A percentile compares a stretch with the other conserved stretches of the same genome.
These are phyloP conservation scores for Ridgeia piscesae DNA, from an alignment of 1,140 invertebrate species.

Conservation along the genomic window DNA sequence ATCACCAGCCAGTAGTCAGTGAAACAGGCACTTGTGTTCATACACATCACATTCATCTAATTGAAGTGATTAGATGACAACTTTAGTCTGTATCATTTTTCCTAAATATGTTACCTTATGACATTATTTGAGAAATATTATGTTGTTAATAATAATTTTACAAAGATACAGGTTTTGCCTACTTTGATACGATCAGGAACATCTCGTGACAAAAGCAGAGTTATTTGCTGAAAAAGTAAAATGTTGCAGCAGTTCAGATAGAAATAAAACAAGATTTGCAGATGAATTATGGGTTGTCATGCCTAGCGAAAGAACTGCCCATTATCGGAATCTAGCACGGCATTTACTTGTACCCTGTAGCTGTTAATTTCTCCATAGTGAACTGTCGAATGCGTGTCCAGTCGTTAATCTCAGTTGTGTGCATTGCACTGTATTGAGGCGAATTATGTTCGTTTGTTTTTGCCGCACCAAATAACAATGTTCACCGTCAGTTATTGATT, in stretches of 20 bases:
- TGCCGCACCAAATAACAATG: neutral
- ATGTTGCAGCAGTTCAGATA: neutral
- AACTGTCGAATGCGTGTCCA: neutral
- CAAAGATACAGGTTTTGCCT: neutral
- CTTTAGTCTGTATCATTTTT: too few species aligned
- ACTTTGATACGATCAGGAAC: neutral
- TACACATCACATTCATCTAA: too few species aligned
- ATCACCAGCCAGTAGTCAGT: too few species aligned
- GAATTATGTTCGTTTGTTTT: neutral
- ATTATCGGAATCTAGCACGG: neutral
- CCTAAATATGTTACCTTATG: neutral
- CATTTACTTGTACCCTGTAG: neutral
- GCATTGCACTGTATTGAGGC: neutral
- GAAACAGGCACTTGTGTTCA: too few species aligned
- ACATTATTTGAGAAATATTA: too few species aligned
- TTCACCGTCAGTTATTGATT: neutral
- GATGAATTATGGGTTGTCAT: neutral
- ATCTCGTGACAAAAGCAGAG: neutral
- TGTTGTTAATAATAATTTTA: neutral
- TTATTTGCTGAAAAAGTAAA: neutral
- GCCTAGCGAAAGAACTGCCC: neutral
- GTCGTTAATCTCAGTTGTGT: neutral
- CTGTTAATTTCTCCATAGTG: neutral
- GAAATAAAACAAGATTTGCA: neutral
- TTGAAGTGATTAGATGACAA: too few species aligned